phyloP scores from a whole-genome alignment of 2,888 invertebrate genomes.

The Andrena bucephala region DNA sequence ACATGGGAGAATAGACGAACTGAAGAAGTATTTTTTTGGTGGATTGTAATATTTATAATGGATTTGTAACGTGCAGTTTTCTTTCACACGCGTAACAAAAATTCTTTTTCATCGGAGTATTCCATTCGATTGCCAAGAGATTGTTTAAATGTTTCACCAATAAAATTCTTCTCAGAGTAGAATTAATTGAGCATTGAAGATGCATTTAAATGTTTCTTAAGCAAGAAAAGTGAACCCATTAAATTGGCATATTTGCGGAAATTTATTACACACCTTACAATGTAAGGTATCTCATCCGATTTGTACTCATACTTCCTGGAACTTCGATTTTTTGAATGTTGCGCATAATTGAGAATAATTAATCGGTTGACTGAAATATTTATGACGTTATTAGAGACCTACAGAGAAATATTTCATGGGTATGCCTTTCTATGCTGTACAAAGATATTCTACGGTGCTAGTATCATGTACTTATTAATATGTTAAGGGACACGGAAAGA shows the following conservation, averaged over 20 bases:
- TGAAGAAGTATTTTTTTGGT: constrained; percentile 55
- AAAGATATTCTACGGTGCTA: constrained; percentile 82
- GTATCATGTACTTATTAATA: constrained; percentile 79
- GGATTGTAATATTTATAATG: constrained; percentile 29
- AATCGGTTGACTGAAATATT: constrained; percentile 58
- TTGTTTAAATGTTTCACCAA: constrained; percentile 7
- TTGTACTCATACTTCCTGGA: constrained; percentile 40
- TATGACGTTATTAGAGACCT: constrained; percentile 50
- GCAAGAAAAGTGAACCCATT: constrained; percentile 41
- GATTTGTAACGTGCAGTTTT: constrained; percentile 1
- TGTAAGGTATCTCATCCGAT: constrained; percentile 17
- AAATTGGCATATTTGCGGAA: constrained; percentile 32
- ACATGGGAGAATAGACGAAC: constrained; percentile 28
- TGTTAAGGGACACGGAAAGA: constrained; percentile 70
- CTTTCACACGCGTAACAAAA: neutral
- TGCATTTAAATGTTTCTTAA: constrained; percentile 58
- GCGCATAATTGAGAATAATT: constrained; percentile 34
- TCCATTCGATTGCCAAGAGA: neutral
- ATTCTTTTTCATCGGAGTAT: neutral
- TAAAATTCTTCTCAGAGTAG: constrained; percentile 41
- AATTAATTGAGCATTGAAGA: constrained; percentile 39
- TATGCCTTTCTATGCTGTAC: constrained; percentile 72
- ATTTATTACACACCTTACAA: constrained; percentile 16
- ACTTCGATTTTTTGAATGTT: constrained; percentile 36
- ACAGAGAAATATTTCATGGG: constrained; percentile 61